Base-by-base conservation (phyloP, 1,140 invertebrate species). In the Pararge aegeria region DNA sequence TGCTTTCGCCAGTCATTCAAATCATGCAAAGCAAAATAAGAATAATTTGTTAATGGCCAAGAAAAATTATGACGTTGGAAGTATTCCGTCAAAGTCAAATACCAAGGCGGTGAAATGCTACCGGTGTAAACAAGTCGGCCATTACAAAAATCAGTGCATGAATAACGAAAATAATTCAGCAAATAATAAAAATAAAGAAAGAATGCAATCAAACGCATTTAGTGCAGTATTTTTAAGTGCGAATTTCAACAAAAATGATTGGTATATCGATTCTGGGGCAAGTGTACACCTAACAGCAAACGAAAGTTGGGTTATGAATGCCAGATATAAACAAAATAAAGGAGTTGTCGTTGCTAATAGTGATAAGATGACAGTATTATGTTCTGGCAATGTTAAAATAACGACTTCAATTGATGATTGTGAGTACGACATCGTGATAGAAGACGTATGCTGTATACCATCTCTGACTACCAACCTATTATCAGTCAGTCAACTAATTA, bases 341-440 rank as follows among this genome's bases (percentile, higher is more conserved):
- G 77, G 80, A 49, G 78, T 81, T 60, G 53, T 69, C 10, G 63
- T 73, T 20, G 81, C 79, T n/a, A 70, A 82, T 48, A 56, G 69
- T 34, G 46, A 55, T 54, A 80, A 65, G 55, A 37, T 77, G 10
- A 27, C 61, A 37, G 77, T 75, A 3, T 13, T 58, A 21, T 72
- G 71, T 64, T 49, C 46, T 15, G 79, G 75, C 2, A 58, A 82
- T 48, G 48, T 78, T 18, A 56, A 62, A 9, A 70, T 75, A 21
- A 61, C 40, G 0, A 63, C 72, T 15, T 37, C n/a, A 24, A 60
- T 40, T 3, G 29, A 55, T 21, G 18, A 52, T 13, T 20, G 19
- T 13, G 50, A 65, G 42, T 66, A 64, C 20, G 49, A 64, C n/a
- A 58, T 75, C 12, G 51, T 44, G 15, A 42, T 74, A 7, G 51